phyloP scores from a whole-genome alignment of 2,113 vertebrate genomes.

The Campylomormyrus numenius region DNA sequence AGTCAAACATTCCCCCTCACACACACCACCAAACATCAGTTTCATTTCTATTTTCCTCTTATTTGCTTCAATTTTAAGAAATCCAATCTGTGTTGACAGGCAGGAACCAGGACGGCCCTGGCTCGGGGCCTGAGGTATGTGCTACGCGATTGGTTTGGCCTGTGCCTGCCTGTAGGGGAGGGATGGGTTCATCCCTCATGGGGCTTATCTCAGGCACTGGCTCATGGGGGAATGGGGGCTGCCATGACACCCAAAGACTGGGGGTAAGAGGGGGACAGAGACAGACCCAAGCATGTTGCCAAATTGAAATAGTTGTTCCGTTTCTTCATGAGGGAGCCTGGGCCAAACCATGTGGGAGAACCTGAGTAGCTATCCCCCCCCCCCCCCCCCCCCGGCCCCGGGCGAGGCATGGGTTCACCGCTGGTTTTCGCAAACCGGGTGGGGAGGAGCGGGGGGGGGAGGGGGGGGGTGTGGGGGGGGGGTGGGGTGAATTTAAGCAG shows the following conservation, averaged over 20 bases:
- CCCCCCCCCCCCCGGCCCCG: no score
- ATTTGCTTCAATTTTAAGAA: conserved; percentile 12
- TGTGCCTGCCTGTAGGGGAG: conserved; percentile 15
- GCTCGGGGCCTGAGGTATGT: conserved; percentile 8
- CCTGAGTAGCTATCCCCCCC: neutral
- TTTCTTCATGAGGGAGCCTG: neutral
- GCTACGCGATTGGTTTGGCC: neutral
- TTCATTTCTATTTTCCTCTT: neutral
- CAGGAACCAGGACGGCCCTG: neutral
- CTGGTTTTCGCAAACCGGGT: no score
- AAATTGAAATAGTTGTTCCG: neutral
- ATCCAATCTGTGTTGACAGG: conserved; percentile 17
- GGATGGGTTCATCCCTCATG: neutral
- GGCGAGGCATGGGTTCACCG: no score
- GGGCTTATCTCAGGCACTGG: neutral
- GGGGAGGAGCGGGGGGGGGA: no score
- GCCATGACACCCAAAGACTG: neutral
- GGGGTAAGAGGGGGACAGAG: neutral
- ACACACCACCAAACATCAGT: neutral
- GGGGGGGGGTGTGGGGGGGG: neutral
- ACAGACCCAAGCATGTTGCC: neutral
- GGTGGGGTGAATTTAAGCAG: neutral
- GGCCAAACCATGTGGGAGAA: neutral
- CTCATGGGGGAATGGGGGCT: conserved; percentile 20
- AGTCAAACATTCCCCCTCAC: conserved; percentile 18